Evolutionary conservation across 2,113 vertebrate species (phyloP), one percentile per base, ranked within the genome.

Genomic region (Cinclus cinclus): DNA sequence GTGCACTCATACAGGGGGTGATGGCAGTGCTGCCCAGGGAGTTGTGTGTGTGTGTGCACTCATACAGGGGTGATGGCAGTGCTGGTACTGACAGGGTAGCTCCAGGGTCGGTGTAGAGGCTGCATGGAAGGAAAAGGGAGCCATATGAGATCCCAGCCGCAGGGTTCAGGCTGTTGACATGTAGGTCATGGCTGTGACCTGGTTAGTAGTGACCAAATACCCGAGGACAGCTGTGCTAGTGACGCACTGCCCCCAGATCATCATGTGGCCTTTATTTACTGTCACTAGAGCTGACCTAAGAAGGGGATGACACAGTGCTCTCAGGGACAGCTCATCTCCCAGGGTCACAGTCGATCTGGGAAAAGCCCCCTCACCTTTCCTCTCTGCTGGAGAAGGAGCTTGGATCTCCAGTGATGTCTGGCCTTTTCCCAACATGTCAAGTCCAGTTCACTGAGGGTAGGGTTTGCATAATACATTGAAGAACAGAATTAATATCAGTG

Each of bases 21-120:
- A 23, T 49, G 23, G 47, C 47, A 49, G 47, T 14, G 23, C 47
- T 49, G 47, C 47, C 22, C 23, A 47, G 46, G 21, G 46, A 3
- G 13, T 11, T 12, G 22, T 49, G 0, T 0, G 3, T 7, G 10
- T 7, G 4, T 10, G 4, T 9, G 53, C 23, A 0, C 6, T 5
- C 2, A 0, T 1, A 9, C 10, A 0, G 52, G 39, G 6, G 0
- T 15, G 47, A 28, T 7, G 6, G 16, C 2, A 0, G 2, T 13
- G 31, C 15, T 8, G 3, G 2, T 10, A 0, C 11, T 6, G 16
- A 2, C 41, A 2, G 6, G n/a, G 14, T 3, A 15, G 5, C 22
- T 4, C 10, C 28, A 2, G 25, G 13, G 15, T 25, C 7, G 9
- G 25, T 1, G 13, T 22, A 22, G 30, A 9, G 16, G 7, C 5